Conservation (phyloP, 2,113 vertebrate genomes). For the Fulmarus glacialis region DNA sequence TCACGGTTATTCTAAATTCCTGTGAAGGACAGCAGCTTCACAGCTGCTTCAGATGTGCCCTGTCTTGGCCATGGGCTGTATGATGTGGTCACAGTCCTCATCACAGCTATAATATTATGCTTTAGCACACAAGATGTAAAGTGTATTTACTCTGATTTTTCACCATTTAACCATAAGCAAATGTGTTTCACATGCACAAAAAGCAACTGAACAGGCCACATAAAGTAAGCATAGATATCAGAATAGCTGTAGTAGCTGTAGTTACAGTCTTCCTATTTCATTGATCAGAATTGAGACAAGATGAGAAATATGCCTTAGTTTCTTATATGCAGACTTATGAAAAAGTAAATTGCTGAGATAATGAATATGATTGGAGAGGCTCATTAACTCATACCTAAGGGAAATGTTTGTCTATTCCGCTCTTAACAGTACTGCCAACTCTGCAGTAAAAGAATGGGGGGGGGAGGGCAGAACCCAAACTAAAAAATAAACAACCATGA, state of each 20-base stretch:
- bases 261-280: background rate
- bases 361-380: conserved; percentile 79
- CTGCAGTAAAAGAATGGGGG: conserved; percentile 56
- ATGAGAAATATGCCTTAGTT: conserved; percentile 1
- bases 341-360: conserved; percentile 75
- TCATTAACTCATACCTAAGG: conserved; percentile 82
- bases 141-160: background rate
- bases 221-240: background rate
- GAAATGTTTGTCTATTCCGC: conserved; percentile 76
- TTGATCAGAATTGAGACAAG: background rate
- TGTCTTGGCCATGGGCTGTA: background rate
- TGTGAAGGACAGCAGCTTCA: background rate
- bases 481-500: background rate
- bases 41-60: background rate
- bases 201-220: background rate
- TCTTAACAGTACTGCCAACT: conserved; percentile 65
- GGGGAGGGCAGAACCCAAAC: background rate
- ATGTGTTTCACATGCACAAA: background rate
- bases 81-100: background rate
- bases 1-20: background rate
- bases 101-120: background rate
- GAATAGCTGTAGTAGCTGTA: background rate
- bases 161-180: background rate
- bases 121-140: background rate
- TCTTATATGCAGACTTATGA: background rate